A percentile compares a stretch with the other conserved stretches of the same genome.
Conservation (phyloP, 2,888 invertebrate genomes). For the Phyllotreta cruciferae region DNA sequence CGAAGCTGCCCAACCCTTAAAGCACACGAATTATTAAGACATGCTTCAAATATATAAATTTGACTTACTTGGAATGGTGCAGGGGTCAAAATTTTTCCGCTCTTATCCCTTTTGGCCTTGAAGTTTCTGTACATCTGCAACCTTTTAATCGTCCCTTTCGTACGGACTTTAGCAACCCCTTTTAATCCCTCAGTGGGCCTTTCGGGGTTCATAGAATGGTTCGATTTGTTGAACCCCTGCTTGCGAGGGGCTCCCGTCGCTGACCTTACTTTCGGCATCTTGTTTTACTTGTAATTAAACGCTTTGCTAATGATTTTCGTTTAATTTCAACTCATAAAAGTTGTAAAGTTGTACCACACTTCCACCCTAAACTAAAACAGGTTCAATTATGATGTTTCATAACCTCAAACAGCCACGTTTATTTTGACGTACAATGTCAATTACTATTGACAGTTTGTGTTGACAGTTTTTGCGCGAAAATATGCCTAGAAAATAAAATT, state of each 20-base stretch:
- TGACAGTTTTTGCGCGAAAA: background rate
- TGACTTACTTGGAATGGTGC: conserved; percentile 86
- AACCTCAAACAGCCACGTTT: background rate
- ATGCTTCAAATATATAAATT: background rate
- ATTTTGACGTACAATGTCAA: conserved; percentile 1
- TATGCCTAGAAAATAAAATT: background rate
- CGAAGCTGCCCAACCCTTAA: conserved; percentile 76
- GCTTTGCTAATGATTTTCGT: background rate
- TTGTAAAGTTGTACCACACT: no score
- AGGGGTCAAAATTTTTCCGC: conserved; percentile 89
- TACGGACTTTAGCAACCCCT: conserved; percentile 84
- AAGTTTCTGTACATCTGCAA: conserved; percentile 98
- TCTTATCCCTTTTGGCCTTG: conserved; percentile 90
- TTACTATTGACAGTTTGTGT: background rate
- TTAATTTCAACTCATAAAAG: background rate
- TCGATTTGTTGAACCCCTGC: conserved; percentile 84
- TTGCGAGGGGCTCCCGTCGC: conserved; percentile 78
- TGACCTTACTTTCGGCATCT: conserved; percentile 81
- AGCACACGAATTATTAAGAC: conserved; percentile 9
- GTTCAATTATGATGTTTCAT: background rate
- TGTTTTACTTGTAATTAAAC: conserved; percentile 2
- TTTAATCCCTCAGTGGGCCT: conserved; percentile 78
- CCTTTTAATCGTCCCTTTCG: conserved; percentile 93
- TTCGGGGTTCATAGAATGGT: conserved; percentile 96
- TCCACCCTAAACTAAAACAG: no score